These are phyloP conservation scores for Torymus aiolomorphi DNA, from an alignment of 2,888 invertebrate genomes.

Conservation along the genomic window DNA sequence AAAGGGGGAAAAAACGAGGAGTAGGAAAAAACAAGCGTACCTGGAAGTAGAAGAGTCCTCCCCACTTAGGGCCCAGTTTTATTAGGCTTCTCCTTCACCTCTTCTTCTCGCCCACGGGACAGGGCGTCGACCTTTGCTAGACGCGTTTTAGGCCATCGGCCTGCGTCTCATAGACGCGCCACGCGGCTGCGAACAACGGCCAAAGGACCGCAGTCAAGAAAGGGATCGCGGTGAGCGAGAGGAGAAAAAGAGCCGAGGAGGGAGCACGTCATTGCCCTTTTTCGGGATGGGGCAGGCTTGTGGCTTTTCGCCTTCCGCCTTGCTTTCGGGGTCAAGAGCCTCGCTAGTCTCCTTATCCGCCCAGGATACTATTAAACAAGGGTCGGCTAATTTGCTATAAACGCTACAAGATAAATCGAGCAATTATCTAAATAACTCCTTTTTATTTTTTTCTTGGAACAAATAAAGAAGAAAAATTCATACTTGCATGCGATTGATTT, in stretches of 20 bases:
- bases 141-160: conserved; percentile 43
- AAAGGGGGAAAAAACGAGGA: conserved; percentile 3
- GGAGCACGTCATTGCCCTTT: conserved; percentile 31
- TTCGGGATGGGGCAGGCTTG: conserved; percentile 31
- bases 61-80: conserved; percentile 29
- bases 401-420: too few species aligned
- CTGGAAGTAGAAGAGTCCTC: conserved; percentile 22
- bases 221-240: conserved; percentile 29
- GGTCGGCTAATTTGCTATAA: too few species aligned
- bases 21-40: conserved; percentile 11
- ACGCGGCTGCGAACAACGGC: conserved; percentile 46
- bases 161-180: conserved; percentile 3
- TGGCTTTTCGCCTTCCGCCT: conserved; percentile 46
- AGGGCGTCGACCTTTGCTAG: conserved; percentile 64
- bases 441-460: too few species aligned
- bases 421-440: too few species aligned
- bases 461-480: too few species aligned
- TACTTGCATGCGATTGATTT: too few species aligned
- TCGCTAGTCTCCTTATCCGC: neutral
- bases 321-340: conserved; percentile 11
- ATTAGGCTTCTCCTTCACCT: conserved; percentile 24
- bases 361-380: too few species aligned
- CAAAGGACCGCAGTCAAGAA: conserved; percentile 7
- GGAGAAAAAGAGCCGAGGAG: neutral
- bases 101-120: conserved; percentile 34